Base-by-base conservation (phyloP, 2,113 vertebrate genomes). In the Sinocyclocheilus anophthalmus region DNA sequence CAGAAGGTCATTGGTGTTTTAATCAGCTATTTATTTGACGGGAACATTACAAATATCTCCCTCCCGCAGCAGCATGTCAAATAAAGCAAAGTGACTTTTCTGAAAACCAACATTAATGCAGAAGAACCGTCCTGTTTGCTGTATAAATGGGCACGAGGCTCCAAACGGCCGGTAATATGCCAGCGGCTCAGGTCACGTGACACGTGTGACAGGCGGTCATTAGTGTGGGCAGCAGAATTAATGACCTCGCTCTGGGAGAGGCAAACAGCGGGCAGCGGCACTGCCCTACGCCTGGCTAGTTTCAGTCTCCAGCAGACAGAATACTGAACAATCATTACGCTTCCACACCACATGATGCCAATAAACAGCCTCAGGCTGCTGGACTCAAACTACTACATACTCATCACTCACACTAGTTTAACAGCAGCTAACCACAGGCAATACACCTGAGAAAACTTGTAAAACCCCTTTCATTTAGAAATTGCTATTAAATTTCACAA, bases 221-320 rank as follows among this genome's bases (percentile, higher is more conserved):
- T 92, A 88, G 88, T 89, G 78, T 84, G 89, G 90, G 84, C 80
- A 90, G 90, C 88, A 92, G 88, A 91, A 94, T 92, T 84, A 92
- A 94, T 91, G 90, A 92, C 90, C 90, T 81, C 83, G 57, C 90
- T 90, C 90, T 92, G 87, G 89, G 91, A 90, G 91, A 89, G 91
- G 75, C 90, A 87, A 85, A 88, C 88, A 91, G 91, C 87, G 86
- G 90, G 85, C 87, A 85, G 61, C 8, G 8, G 42, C 9, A 9
- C 42, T 45, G 8, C 42, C 42, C 10, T 10, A 45, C 8, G 8
- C 42, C 42, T 45, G 42, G 45, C 84, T 26, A 53, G 79, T 83
- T 86, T 91, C 50, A 75, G 50, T 45, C 55, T 77, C 20, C 45
- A 30, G 61, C 61, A 63, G 61, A 24, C 24, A 10, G 3, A 26